Conservation (phyloP, 2,797 vertebrate genomes). For the Sebastes minor region DNA sequence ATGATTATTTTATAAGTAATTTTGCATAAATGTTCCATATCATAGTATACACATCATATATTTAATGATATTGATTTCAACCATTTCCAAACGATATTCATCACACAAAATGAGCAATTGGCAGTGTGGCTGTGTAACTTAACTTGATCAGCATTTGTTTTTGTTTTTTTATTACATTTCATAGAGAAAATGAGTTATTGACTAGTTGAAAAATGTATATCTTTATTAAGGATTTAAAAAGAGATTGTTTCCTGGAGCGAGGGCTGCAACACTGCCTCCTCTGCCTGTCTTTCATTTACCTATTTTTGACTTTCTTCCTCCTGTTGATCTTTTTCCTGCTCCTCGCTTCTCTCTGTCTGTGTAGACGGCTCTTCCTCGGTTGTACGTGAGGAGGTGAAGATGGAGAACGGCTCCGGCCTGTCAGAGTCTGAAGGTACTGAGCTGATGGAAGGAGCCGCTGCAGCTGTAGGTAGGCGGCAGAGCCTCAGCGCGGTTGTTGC, state of each 20-base stretch:
- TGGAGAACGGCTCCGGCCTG: slow-evolving; percentile 86
- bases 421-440: slow-evolving; percentile 87
- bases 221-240: not conserved
- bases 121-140: not conserved
- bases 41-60: too few species aligned
- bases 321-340: rapidly evolving
- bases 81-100: not conserved
- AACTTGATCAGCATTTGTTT: not conserved
- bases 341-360: not conserved
- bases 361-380: slow-evolving; percentile 85
- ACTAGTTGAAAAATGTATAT: not conserved
- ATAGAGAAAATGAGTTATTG: not conserved
- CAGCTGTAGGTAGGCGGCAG: slow-evolving; percentile 59
- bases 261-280: not conserved
- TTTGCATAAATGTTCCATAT: not conserved
- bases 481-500: not conserved
- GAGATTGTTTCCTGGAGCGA: not conserved
- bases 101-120: not conserved
- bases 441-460: slow-evolving; percentile 89
- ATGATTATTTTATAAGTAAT: not conserved
- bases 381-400: slow-evolving; percentile 86
- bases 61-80: not conserved
- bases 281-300: not conserved
- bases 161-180: not conserved
- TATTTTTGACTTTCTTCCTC: not conserved